Percentiles rank a stretch among this genome's conserved stretches.
phyloP scores from a whole-genome alignment of 2,888 invertebrate genomes.

The Xestobium rufovillosum region DNA sequence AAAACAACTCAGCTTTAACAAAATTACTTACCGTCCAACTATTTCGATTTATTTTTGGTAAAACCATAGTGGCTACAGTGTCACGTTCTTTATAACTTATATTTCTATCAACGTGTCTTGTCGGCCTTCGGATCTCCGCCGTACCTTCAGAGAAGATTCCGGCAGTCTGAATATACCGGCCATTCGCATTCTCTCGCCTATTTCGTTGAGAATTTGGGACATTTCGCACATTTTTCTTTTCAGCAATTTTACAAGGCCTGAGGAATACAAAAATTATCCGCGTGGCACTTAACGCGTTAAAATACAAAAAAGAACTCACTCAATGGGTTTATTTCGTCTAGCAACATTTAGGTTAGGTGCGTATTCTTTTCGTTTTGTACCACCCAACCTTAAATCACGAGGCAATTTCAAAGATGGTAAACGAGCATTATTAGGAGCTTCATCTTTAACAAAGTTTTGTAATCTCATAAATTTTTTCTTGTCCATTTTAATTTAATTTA shows the following conservation, averaged over 20 bases:
- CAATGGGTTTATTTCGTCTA: conserved; percentile 33
- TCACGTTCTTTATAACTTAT: conserved; percentile 21
- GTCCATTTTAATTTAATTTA: conserved; percentile 13
- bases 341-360: conserved; percentile 38
- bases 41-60: conserved; percentile 30
- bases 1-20: no score
- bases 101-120: conserved; percentile 12
- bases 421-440: conserved; percentile 22
- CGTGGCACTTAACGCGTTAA: not conserved
- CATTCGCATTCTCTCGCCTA: conserved; percentile 11
- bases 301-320: conserved; percentile 24
- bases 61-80: conserved; percentile 21
- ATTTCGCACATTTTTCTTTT: conserved; percentile 9
- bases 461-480: conserved; percentile 16
- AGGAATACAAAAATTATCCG: not conserved
- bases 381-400: conserved; percentile 37
- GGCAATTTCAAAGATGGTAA: conserved; percentile 34
- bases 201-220: conserved; percentile 4
- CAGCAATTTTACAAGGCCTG: not conserved
- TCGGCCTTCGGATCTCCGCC: conserved; percentile 24
- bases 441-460: conserved; percentile 18
- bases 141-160: conserved; percentile 39
- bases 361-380: no score
- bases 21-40: conserved; percentile 26
- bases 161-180: conserved; percentile 32